Evolutionary conservation across 2,113 vertebrate species (phyloP), one percentile per base, ranked within the genome.

Genomic region (Nerophis ophidion): DNA sequence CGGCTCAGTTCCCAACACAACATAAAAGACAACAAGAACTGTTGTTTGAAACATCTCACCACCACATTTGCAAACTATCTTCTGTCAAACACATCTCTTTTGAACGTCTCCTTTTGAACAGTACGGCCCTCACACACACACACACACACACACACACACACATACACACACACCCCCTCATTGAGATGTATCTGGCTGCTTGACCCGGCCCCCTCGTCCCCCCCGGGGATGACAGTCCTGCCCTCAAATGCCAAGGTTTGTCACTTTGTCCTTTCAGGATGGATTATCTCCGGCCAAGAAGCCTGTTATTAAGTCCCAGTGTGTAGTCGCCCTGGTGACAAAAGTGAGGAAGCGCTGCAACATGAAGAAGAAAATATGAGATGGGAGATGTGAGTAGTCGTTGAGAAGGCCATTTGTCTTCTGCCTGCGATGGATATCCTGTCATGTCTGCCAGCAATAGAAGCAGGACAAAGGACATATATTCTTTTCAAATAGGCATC

Each of bases 211-310:
- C 84, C 84, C 79, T 76, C 62, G 71, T 8, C 26, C 26, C 26
- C 26, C 26, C 26, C 2, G 86, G 82, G 74, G 72, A 77, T 70
- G 68, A 55, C 76, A 84, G 65, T 77, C 87, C 79, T 81, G 71
- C 79, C 79, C 76, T 73, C 71, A 88, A 89, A 89, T 84, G 83
- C 87, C 88, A 87, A 81, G 82, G 80, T 80, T 56, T 82, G 77
- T 86, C 81, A 87, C 68, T 75, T 77, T 86, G 74, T 76, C 80
- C 81, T 88, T 87, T 88, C 89, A 82, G 72, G 64, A 79, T 78
- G 65, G 71, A 84, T 89, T 86, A 88, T 76, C 65, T 73, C 65
- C 74, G 68, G 61, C 55, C 63, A 66, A 61, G 70, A 71, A 78
- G 71, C 78, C 66, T 60, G 16, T 60, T 49, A 46, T 42, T 56